A percentile compares a stretch with the other conserved stretches of the same genome.
Evolutionary conservation across 2,113 vertebrate species (phyloP).

Genomic region (Gorsachius goisagi): DNA sequence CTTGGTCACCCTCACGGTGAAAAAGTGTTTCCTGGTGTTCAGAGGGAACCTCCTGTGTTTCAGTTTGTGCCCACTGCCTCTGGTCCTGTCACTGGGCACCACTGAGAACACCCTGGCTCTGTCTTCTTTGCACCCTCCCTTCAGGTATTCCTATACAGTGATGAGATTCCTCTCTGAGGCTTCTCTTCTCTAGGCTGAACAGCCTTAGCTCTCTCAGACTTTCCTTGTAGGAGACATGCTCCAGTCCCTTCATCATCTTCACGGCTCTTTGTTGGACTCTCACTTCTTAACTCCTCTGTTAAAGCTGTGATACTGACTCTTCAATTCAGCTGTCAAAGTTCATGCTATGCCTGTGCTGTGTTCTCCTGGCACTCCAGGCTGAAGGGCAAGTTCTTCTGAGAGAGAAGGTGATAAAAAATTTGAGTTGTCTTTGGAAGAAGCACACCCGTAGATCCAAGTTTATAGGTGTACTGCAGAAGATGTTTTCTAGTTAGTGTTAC

Average conservation of each 20-base stretch:
- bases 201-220: background rate
- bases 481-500: background rate
- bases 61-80: background rate
- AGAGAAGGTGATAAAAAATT: background rate
- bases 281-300: background rate
- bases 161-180: background rate
- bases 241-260: background rate
- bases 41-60: background rate
- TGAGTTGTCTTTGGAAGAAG: background rate
- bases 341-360: accelerated
- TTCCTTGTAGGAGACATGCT: background rate
- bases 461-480: background rate
- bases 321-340: background rate
- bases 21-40: background rate
- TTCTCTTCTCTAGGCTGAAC: background rate
- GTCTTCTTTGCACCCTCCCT: background rate
- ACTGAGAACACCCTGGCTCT: background rate
- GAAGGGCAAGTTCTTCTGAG: background rate
- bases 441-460: background rate
- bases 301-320: background rate
- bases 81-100: background rate
- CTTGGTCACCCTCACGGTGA: background rate
- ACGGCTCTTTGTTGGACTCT: background rate
- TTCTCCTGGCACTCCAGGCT: background rate
- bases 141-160: background rate